Evolutionary conservation across 1,140 invertebrate species (phyloP), one percentile per base, ranked within the genome.

Genomic region (Drosophila asahinai): DNA sequence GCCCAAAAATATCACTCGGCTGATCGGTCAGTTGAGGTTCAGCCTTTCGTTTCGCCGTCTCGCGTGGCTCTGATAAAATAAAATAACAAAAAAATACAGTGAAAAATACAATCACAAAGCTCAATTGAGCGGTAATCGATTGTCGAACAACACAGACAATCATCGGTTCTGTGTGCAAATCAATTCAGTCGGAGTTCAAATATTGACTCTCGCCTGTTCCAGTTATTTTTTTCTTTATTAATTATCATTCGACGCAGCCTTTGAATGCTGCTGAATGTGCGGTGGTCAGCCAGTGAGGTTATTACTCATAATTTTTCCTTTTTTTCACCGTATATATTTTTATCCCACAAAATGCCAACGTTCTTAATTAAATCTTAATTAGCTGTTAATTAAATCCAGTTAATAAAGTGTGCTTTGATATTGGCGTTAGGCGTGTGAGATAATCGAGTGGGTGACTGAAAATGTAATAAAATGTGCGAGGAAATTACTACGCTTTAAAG

Each of bases 1-100:
- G 36, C 14, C 43, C 14, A 54, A 70, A 70, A 59, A 70, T 57
- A 55, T 58, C 36, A 47, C 51, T 60, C 65, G 36, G 33, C 45
- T 48, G 71, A 80, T 45, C 68, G 43, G 48, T 83, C 83, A 77
- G 71, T 67, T 51, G 64, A 63, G 62, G 45, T 76, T 66, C 64
- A 57, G 43, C 25, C 68, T 65, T 63, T 48, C 38, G 42, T 22
- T 54, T 48, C 47, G 57, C 27, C 51, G 71, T 36, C 55, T 58
- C 71, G 74, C 27, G 15, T 11, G 14, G 45, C 49, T 66, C 61
- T 43, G 30, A 59, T 42, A 27, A 4, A 22, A 43, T 51, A 17
- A 19, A 52, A 19, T 51, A 64, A 17, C 17, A n/a, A 30, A 45
- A 33, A 64, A 40, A 27, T 7, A 33, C 22, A 43, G 19, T 42